Conservation (phyloP, 2,797 vertebrate species). For the Pelobates cultripes region DNA sequence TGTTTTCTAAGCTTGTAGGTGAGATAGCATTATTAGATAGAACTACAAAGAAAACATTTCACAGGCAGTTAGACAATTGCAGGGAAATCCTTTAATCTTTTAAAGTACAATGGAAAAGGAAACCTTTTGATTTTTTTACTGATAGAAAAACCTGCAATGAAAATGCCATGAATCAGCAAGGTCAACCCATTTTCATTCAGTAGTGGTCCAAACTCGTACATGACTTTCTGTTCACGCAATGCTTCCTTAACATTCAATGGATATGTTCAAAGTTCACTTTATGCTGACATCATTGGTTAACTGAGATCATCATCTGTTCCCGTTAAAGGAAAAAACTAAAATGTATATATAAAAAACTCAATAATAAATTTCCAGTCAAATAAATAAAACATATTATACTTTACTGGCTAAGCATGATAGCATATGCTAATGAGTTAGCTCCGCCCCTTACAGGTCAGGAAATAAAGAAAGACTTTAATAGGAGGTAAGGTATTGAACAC, state of each 20-base stretch:
- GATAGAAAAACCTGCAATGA: constrained; percentile 3
- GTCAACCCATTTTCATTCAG: constrained; percentile 21
- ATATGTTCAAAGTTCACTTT: not conserved
- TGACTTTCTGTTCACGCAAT: not conserved
- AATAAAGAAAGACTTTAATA: too few relatives aligned
- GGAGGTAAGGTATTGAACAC: too few relatives aligned
- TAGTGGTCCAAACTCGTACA: not conserved
- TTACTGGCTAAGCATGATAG: too few relatives aligned
- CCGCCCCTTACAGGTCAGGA: too few relatives aligned
- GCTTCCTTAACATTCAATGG: constrained; percentile 4
- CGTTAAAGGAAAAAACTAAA: not conserved
- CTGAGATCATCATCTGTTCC: not conserved
- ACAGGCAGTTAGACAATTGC: constrained; percentile 22
- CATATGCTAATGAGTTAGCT: too few relatives aligned
- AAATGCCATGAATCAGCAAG: constrained; percentile 32
- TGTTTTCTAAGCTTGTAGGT: not conserved
- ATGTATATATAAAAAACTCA: too few relatives aligned
- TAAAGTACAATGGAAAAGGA: constrained; percentile 20
- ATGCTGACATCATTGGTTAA: not conserved
- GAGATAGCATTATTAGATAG: not conserved
- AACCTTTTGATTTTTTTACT: constrained; percentile 36
- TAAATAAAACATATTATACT: too few relatives aligned
- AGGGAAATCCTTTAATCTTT: constrained; percentile 31
- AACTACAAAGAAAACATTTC: constrained; percentile 44
- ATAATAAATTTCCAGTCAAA: too few relatives aligned